Percentiles rank a stretch among this genome's conserved stretches.
These are phyloP conservation scores for human (Homo sapiens) DNA, from an alignment of 2,113 vertebrate genomes.

Conservation along the genomic window DNA sequence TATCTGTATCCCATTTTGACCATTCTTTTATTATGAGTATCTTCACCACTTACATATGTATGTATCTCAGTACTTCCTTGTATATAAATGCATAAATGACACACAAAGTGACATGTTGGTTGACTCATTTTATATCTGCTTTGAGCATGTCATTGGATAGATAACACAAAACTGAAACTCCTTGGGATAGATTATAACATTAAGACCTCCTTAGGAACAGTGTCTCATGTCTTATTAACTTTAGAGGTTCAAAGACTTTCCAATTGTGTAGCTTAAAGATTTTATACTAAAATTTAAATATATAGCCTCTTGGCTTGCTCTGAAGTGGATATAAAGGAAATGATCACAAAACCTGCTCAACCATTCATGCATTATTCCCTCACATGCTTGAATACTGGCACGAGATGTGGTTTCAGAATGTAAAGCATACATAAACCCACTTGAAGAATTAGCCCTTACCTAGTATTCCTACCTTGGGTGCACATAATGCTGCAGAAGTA, in stretches of 20 bases:
- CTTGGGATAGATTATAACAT: background rate
- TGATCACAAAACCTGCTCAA: background rate
- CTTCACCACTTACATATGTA: background rate
- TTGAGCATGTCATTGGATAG: background rate
- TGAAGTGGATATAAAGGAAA: constrained; percentile 5
- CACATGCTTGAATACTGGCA: background rate
- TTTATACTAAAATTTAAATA: constrained; percentile 43
- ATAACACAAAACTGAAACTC: constrained; percentile 22
- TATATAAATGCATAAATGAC: background rate
- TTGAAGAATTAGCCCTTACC: background rate
- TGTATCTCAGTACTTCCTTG: background rate
- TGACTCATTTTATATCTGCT: constrained; percentile 10
- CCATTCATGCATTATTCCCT: background rate
- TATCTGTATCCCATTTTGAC: background rate
- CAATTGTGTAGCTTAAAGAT: constrained; percentile 39
- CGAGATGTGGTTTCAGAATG: background rate
- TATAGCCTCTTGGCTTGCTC: constrained; percentile 14
- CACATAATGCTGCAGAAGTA: background rate
- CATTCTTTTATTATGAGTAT: background rate
- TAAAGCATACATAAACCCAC: background rate
- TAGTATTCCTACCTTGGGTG: background rate
- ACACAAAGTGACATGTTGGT: background rate
- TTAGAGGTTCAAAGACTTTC: constrained; percentile 32
- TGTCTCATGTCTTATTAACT: background rate
- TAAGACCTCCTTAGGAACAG: background rate